Evolutionary conservation across 2,888 invertebrate genomes (phyloP).

Genomic region (Sacculina carcini): DNA sequence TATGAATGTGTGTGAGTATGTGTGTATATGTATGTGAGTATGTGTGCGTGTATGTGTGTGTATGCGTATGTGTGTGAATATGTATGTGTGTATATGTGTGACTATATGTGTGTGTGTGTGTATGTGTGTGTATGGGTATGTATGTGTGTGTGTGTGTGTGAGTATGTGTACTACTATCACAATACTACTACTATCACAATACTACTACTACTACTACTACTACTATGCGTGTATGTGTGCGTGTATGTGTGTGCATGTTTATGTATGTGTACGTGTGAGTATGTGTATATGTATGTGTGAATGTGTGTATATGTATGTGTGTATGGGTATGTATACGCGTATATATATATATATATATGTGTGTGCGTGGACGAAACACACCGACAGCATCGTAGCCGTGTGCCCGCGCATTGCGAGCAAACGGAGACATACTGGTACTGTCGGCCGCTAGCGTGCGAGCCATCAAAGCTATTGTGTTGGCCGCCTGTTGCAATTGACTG

Average conservation of each 20-base stretch:
- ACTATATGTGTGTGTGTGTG: not conserved
- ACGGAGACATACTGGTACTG: slow-evolving; percentile 80
- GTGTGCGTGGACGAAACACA: not conserved
- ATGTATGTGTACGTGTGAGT: not conserved
- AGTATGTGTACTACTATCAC: not conserved
- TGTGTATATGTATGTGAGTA: too few species aligned
- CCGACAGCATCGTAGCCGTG: slow-evolving; percentile 78
- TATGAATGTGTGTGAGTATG: too few species aligned
- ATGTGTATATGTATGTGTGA: not conserved
- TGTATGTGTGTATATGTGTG: too few species aligned
- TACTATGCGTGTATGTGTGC: not conserved
- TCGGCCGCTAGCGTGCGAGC: slow-evolving; percentile 81
- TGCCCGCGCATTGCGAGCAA: slow-evolving; percentile 69
- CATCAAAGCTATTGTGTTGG: slow-evolving; percentile 83
- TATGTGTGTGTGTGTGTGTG: not conserved
- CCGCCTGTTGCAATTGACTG: slow-evolving; percentile 55
- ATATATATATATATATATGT: not conserved
- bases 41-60: slow-evolving; percentile 1
- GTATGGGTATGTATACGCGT: not conserved
- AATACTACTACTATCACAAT: not conserved
- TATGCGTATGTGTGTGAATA: slow-evolving; percentile 1
- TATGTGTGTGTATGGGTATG: not conserved
- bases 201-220: not conserved
- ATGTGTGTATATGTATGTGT: not conserved
- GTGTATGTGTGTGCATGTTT: not conserved